Base-by-base conservation (phyloP, 2,113 vertebrate genomes). In the Upupa epops region DNA sequence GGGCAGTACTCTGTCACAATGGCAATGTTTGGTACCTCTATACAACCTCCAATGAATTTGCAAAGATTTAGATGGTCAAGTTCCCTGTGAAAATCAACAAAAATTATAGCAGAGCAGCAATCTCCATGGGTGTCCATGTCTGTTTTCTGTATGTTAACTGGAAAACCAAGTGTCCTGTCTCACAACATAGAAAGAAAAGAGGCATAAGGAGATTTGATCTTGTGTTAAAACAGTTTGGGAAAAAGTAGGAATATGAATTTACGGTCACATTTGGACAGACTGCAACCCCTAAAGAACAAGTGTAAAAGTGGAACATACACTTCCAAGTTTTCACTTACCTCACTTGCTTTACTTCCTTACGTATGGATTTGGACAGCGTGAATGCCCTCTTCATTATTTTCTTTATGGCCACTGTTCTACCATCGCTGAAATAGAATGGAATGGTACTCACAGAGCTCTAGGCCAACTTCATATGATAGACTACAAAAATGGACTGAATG, bases 1-100 rank as follows among this genome's bases (percentile, higher is more conserved):
- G 98, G 98, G 86, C 98, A 98, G 66, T 98, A 98, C 88, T 99
- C 98, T 7, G 98, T 99, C 78, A 99, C 95, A 65, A 98, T 97
- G 94, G 98, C 98, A 80, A 98, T 95, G 55, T 98, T 97, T 22
- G 98, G 98, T 34, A 97, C 95, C 95, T 98, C 98, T 65, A 97
- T 95, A 58, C 98, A 98, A 7, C 98, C 98, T 18, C 98, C 98
- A 31, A 97, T 96, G 49, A 99, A 99, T 96, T 98, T 98, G 77
- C 98, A 99, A 81, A 98, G 97, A 96, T 98, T 99, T 16, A 97
- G 97, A 81, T 99, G 98, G 82, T 99, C 98, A 42, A 98, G 97
- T 96, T 99, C 98, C 92, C 99, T 99, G 94, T 52, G 54, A 88
- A 97, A 96, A 92, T 71, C 58, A 93, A 92, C 28, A 94, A 32